phyloP scores from a whole-genome alignment of 2,888 invertebrate species.

The Lepidocyrtoides sp. region DNA sequence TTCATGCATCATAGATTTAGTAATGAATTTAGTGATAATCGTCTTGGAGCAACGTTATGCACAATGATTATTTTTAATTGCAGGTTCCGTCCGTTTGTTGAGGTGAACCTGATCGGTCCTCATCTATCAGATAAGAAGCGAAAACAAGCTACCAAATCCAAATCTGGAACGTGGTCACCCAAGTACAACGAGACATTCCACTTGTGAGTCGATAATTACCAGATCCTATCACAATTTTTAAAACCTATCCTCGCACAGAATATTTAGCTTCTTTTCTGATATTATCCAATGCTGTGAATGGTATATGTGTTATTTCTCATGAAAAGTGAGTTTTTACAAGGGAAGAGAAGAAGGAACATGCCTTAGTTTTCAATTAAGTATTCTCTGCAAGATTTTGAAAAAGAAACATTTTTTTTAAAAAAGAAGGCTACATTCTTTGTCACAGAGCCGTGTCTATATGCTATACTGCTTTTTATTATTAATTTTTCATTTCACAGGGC shows the following conservation, averaged over 20 bases:
- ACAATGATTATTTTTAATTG: too few species aligned
- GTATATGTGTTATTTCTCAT: constrained; percentile 9
- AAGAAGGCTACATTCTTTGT: neutral
- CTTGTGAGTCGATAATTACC: constrained; percentile 92
- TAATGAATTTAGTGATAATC: too few species aligned
- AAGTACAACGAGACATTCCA: constrained; percentile 99
- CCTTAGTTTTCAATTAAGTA: constrained; percentile 15
- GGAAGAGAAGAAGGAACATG: neutral
- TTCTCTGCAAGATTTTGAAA: neutral
- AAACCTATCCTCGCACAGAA: neutral
- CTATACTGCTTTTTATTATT: neutral
- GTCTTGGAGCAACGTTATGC: too few species aligned
- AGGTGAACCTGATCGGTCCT: constrained; percentile 99
- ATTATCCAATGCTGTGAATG: constrained; percentile 13
- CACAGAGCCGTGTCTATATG: neutral
- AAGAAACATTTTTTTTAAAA: neutral
- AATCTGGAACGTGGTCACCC: constrained; percentile 99
- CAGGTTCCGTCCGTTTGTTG: constrained; percentile 99
- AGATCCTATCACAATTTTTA: constrained; percentile 64
- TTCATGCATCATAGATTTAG: too few species aligned
- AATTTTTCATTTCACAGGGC: neutral
- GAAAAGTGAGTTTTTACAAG: neutral
- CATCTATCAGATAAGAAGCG: constrained; percentile 99
- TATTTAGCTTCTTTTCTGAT: neutral
- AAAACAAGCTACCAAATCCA: constrained; percentile 99